Evolutionary conservation across 2,888 invertebrate genomes (phyloP).

Genomic region (Drosophila prostipennis): DNA sequence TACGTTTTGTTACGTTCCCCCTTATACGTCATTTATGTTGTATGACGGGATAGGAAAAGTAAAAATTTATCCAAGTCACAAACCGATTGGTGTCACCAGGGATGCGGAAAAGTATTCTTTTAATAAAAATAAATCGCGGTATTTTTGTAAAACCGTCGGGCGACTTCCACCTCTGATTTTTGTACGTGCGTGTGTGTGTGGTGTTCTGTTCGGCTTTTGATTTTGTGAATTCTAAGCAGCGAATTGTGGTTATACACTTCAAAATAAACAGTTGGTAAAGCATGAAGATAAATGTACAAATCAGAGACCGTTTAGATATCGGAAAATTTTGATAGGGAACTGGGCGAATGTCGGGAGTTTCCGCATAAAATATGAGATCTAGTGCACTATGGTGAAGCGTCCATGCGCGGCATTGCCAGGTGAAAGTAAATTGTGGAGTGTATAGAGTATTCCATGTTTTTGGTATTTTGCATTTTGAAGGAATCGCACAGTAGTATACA

Average conservation of each 20-base stretch:
- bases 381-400: slow-evolving; percentile 10
- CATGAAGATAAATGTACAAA: neutral
- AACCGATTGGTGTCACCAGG: too few relatives aligned
- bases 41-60: too few relatives aligned
- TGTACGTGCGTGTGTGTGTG: slow-evolving; percentile 6
- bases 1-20: too few relatives aligned
- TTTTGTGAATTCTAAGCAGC: neutral
- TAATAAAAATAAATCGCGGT: too few relatives aligned
- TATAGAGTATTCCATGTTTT: neutral
- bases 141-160: too few relatives aligned
- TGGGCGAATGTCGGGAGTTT: neutral
- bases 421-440: slow-evolving; percentile 2
- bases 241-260: neutral
- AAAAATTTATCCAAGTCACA: too few relatives aligned
- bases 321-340: neutral
- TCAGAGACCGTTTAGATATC: neutral
- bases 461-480: slow-evolving; percentile 7
- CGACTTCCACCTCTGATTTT: slow-evolving; percentile 7
- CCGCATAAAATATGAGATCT: neutral
- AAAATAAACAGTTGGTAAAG: neutral
- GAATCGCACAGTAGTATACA: neutral
- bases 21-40: too few relatives aligned
- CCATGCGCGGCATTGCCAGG: slow-evolving; percentile 18
- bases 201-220: slow-evolving; percentile 12
- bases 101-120: too few relatives aligned